phyloP scores from a whole-genome alignment of 2,113 vertebrate species.

The Nothobranchius kuhntae region DNA sequence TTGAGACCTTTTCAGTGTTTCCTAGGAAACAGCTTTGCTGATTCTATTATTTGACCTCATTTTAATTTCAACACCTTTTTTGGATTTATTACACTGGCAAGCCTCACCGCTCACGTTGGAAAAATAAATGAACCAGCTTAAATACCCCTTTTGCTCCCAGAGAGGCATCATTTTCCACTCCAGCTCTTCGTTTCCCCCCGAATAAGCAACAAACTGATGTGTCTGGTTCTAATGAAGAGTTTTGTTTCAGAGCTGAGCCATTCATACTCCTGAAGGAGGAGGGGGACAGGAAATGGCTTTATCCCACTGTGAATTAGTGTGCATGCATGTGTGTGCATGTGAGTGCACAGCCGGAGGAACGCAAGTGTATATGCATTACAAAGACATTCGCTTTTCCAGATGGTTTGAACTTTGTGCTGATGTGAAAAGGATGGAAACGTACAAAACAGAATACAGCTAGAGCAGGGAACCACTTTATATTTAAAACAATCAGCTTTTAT shows the following conservation, averaged over 20 bases:
- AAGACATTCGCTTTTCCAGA: conserved; percentile 65
- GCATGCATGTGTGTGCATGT: conserved; percentile 16
- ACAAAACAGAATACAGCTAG: background rate
- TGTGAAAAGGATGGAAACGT: conserved; percentile 16
- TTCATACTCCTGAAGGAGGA: conserved; percentile 45
- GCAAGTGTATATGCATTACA: conserved; percentile 29
- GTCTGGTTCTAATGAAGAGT: conserved; percentile 78
- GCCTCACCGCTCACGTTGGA: background rate
- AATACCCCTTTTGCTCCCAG: background rate
- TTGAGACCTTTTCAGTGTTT: too few species aligned
- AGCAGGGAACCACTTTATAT: conserved; percentile 4
- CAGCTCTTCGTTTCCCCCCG: conserved; percentile 20
- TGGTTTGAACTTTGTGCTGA: conserved; percentile 41
- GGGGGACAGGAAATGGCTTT: conserved; percentile 77
- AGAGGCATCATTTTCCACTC: conserved; percentile 2
- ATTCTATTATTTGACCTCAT: background rate
- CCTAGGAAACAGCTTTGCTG: too few species aligned
- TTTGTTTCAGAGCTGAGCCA: conserved; percentile 64
- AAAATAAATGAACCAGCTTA: conserved; percentile 12
- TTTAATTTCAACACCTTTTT: conserved; percentile 1
- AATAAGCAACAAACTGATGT: conserved; percentile 36
- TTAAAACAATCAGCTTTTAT: background rate
- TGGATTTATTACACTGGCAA: background rate
- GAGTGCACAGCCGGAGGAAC: conserved; percentile 36
- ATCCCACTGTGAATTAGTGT: conserved; percentile 72